Conservation (phyloP, 1,140 invertebrate genomes). For the Drosophila kurseongensis region DNA sequence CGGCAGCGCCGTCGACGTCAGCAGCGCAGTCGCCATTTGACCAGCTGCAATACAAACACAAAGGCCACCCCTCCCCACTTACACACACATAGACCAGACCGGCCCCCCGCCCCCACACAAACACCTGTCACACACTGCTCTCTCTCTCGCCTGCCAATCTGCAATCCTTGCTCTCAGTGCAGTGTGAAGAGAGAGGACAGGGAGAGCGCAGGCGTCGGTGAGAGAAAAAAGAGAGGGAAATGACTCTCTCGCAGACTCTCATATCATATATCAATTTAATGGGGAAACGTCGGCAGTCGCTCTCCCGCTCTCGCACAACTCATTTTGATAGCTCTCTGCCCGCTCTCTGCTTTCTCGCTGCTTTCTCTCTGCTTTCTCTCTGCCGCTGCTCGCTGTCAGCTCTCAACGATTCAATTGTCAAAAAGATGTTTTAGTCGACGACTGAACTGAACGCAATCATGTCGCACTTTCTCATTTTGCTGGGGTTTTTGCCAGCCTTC, state of each 20-base stretch:
- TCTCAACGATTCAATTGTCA: constrained; percentile 83
- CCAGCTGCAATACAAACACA: constrained; percentile 70
- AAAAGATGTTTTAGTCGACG: constrained; percentile 84
- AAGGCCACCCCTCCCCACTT: constrained; percentile 21
- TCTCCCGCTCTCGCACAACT: constrained; percentile 17
- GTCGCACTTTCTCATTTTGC: constrained; percentile 48
- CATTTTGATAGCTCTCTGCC: not conserved
- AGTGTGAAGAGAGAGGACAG: constrained; percentile 17
- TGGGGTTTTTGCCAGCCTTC: not conserved
- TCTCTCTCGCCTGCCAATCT: constrained; percentile 1
- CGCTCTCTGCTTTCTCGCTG: constrained; percentile 27
- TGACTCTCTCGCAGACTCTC: constrained; percentile 24
- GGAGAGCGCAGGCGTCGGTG: constrained; percentile 51
- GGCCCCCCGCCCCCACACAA: constrained; percentile 78
- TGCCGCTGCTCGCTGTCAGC: constrained; percentile 61
- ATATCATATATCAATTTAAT: constrained; percentile 74
- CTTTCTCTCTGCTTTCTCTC: constrained; percentile 27
- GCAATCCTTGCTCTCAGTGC: constrained; percentile 27
- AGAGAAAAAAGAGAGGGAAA: not conserved
- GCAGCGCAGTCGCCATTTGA: constrained; percentile 60
- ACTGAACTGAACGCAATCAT: constrained; percentile 73
- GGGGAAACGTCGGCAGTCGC: constrained; percentile 50
- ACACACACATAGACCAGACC: constrained; percentile 47
- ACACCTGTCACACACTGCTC: constrained; percentile 68
- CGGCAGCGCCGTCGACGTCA: constrained; percentile 56